Base-by-base conservation (phyloP, 2,888 invertebrate species). In the Calameuta idolon region DNA sequence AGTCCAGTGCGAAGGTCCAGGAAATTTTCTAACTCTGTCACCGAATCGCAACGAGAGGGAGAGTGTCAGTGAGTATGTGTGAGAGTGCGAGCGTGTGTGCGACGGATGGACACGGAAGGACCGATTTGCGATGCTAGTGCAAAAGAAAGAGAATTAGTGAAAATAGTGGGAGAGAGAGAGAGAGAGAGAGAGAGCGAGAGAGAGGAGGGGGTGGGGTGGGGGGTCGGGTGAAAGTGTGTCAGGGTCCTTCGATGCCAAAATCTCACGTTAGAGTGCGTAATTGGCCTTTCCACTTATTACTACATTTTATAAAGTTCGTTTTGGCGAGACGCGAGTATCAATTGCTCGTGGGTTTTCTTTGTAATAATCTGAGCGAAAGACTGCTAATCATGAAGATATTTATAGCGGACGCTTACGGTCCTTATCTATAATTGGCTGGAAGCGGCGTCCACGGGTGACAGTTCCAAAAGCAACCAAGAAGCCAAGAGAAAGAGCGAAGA, bases 211-310 rank as follows among this genome's bases (percentile, higher is more conserved):
- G 69, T 1, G 30, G 12, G n/a, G 11, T 1, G 9, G n/a, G 23
- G 33, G 4, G 69, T 9, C 69, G n/a, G 40, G 40, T 40, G 40
- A 69, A 69, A 69, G n/a, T 69, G 40, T 40, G 40, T 69, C 69
- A 69, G 69, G 69, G 69, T 69, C 69, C 31, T 69, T 69, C 69
- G 69, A 69, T 69, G 69, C 69, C 69, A 69, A 69, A 69, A 40
- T 40, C 40, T 40, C 40, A 15, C 15, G 40, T 40, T 40, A 40
- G 40, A 15, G 15, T 40, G 40, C 40, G 40, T 40, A 40, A 40
- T 40, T 69, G 69, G 69, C 69, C 33, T 69, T 69, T 69, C 30
- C 69, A 69, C 69, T 33, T 31, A 15, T 15, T 30, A 69, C 33
- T 69, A 33, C 69, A 69, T 31, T 69, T 33, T 69, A 31, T 33